A percentile compares a stretch with the other conserved stretches of the same genome.
Conservation (phyloP, 2,888 invertebrate species). For the Halocaridina rubra region DNA sequence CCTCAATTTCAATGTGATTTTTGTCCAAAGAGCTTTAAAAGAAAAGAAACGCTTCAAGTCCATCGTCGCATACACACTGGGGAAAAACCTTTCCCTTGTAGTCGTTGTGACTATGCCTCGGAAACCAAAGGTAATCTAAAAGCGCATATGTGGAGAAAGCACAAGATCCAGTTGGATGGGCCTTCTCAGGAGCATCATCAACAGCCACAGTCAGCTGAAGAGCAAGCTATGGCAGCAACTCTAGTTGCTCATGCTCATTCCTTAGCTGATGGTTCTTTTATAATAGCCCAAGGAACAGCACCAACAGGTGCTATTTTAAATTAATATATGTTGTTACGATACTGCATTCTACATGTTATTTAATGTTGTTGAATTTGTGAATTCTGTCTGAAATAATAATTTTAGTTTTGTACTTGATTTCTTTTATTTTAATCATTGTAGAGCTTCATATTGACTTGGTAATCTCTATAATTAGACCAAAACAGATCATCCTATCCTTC, state of each 20-base stretch:
- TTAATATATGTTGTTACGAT: too few species aligned
- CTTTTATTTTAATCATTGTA: too few species aligned
- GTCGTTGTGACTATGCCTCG: constrained; percentile 61
- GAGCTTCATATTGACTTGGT: too few species aligned
- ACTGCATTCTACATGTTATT: too few species aligned
- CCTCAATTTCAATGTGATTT: constrained; percentile 54
- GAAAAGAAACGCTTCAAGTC: constrained; percentile 60
- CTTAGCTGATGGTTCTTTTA: constrained; percentile 51
- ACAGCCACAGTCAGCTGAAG: constrained; percentile 44
- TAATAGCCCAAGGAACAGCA: constrained; percentile 40
- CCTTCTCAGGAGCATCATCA: constrained; percentile 25
- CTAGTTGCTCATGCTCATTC: constrained; percentile 53
- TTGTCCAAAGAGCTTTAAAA: constrained; percentile 58
- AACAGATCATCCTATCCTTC: too few species aligned
- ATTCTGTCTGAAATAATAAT: too few species aligned
- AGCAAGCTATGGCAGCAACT: constrained; percentile 56
- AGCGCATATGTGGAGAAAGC: constrained; percentile 61
- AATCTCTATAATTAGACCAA: too few species aligned
- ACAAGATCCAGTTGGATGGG: constrained; percentile 45
- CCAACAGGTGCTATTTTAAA: constrained; percentile 29
- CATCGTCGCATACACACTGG: constrained; percentile 62
- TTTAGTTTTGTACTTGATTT: too few species aligned
- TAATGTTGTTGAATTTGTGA: too few species aligned
- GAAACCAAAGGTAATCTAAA: constrained; percentile 63
- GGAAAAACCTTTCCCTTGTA: constrained; percentile 60